phyloP scores from a whole-genome alignment of 2,888 invertebrate genomes.

The Pterostichus niger region DNA sequence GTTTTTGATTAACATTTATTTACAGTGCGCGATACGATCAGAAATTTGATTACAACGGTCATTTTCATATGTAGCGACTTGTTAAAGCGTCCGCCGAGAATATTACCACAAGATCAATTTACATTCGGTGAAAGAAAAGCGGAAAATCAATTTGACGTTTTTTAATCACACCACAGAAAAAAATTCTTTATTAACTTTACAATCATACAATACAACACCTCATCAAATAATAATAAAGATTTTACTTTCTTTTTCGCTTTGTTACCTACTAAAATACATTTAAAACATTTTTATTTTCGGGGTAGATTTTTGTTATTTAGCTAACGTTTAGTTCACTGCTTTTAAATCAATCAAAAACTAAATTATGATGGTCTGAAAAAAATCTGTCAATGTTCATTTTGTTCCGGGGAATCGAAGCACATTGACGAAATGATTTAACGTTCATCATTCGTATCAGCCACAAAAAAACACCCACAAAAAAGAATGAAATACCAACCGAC shows the following conservation, averaged over 20 bases:
- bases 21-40: conserved; percentile 42
- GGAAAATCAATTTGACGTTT: conserved; percentile 39
- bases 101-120: conserved; percentile 27
- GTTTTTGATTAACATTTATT: conserved; percentile 65
- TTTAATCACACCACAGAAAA: neutral
- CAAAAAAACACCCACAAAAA: conserved; percentile 14
- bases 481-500: conserved; percentile 8
- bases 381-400: conserved; percentile 30
- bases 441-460: neutral
- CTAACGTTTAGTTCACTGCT: neutral
- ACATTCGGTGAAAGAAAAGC: conserved; percentile 28
- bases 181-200: neutral
- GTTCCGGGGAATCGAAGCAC: neutral
- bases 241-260: neutral
- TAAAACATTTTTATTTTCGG: too few species aligned
- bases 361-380: conserved; percentile 28
- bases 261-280: neutral
- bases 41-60: conserved; percentile 56
- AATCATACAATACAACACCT: neutral
- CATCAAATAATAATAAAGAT: neutral
- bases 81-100: conserved; percentile 8
- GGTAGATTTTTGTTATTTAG: neutral
- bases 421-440: conserved; percentile 28
- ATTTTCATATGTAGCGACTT: conserved; percentile 43
- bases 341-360: conserved; percentile 27